Evolutionary conservation across 2,797 vertebrate genomes (phyloP).

Genomic region (Helicolenus hilgendorfi): DNA sequence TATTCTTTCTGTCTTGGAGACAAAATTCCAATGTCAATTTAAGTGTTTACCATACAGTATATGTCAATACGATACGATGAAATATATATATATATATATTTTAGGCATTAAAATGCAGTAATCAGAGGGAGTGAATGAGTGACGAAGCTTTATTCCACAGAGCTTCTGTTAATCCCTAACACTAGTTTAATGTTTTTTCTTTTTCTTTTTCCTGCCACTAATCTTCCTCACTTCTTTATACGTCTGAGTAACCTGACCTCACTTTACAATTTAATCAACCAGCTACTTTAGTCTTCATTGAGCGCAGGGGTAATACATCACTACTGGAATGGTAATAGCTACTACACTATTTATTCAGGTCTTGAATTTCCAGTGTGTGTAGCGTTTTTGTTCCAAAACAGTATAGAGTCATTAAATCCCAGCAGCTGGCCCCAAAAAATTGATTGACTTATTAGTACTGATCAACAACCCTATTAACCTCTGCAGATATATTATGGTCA

Average conservation of each 20-base stretch:
- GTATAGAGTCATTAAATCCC: slow-evolving; percentile 21
- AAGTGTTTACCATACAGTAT: not conserved
- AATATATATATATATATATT: not conserved
- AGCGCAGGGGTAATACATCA: slow-evolving; percentile 28
- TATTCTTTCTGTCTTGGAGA: not conserved
- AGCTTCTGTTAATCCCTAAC: not conserved
- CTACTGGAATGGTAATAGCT: not conserved
- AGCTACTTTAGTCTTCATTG: slow-evolving; percentile 5
- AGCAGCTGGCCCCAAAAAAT: not conserved
- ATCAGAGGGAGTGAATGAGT: not conserved
- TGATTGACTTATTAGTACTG: slow-evolving; percentile 9
- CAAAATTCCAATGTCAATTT: not conserved
- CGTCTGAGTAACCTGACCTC: slow-evolving; percentile 17
- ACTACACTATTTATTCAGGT: slow-evolving; percentile 29
- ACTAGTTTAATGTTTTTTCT: not conserved
- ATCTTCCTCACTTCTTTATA: not conserved
- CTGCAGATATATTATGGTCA: slow-evolving; percentile 37
- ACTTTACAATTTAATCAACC: slow-evolving; percentile 45
- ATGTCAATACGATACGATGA: not conserved
- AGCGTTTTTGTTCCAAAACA: slow-evolving; percentile 24
- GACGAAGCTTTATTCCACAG: not conserved
- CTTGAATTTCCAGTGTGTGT: slow-evolving; percentile 10
- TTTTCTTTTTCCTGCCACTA: not conserved
- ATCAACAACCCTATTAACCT: slow-evolving; percentile 31
- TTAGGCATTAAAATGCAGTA: not conserved